These are phyloP conservation scores for Platichthys stellatus DNA, from an alignment of 2,113 vertebrate genomes.

Conservation along the genomic window DNA sequence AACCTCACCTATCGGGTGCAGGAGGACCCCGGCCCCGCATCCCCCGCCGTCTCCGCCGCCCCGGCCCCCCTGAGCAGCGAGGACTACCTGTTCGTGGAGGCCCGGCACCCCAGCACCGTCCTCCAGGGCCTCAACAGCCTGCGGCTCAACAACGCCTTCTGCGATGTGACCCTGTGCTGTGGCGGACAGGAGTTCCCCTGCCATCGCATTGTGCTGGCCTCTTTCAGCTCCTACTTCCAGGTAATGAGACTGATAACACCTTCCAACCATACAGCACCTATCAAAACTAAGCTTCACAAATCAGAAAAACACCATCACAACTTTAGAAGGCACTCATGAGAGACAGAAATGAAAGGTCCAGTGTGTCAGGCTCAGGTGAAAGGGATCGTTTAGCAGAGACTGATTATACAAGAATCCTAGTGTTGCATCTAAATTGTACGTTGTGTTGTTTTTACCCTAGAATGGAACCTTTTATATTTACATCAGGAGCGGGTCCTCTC, in stretches of 20 bases:
- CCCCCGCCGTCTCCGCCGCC: constrained; percentile 15
- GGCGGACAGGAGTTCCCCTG: constrained; percentile 86
- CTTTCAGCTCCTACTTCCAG: constrained; percentile 87
- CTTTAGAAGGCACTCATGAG: too few species aligned
- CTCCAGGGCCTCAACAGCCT: constrained; percentile 85
- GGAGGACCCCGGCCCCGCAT: constrained; percentile 46
- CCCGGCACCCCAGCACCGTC: constrained; percentile 80
- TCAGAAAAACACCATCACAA: neutral
- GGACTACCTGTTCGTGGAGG: constrained; percentile 83
- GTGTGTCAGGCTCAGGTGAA: too few species aligned
- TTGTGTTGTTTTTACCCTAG: too few species aligned
- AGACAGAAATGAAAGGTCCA: too few species aligned
- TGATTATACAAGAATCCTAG: too few species aligned
- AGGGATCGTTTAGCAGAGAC: too few species aligned
- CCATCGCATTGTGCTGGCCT: constrained; percentile 85
- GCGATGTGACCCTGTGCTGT: constrained; percentile 86
- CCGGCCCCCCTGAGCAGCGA: constrained; percentile 67
- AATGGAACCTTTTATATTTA: too few species aligned
- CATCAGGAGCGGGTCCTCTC: too few species aligned
- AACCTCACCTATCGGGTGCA: constrained; percentile 44
- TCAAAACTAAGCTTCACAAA: neutral
- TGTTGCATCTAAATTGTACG: too few species aligned
- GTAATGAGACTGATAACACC: constrained; percentile 40
- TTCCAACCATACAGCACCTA: neutral
- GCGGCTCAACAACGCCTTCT: constrained; percentile 85